phyloP scores from a whole-genome alignment of 2,797 vertebrate genomes.

The Sparus aurata region DNA sequence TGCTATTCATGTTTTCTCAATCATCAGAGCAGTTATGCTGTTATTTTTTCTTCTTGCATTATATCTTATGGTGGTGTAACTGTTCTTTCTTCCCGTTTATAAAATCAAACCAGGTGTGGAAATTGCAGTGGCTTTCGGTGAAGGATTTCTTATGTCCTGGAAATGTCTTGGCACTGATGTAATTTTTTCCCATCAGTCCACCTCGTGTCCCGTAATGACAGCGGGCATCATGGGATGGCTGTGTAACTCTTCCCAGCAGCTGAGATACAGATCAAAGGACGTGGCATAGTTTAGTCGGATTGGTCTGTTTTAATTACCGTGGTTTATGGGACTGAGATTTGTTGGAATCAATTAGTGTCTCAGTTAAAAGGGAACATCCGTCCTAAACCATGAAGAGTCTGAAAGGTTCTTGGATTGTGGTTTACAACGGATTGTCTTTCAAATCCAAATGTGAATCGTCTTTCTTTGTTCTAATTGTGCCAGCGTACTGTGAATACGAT shows the following conservation, averaged over 20 bases:
- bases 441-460: not conserved
- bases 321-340: slow-evolving; percentile 12
- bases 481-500: accelerated
- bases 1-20: not conserved
- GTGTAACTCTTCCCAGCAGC: slow-evolving; percentile 22
- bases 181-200: slow-evolving; percentile 23
- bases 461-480: not conserved
- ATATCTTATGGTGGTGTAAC: not conserved
- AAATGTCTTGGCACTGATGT: slow-evolving; percentile 16
- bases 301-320: slow-evolving; percentile 28
- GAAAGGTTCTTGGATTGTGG: not conserved
- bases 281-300: slow-evolving; percentile 5
- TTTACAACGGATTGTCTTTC: not conserved
- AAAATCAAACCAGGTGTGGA: slow-evolving; percentile 1
- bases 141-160: slow-evolving; percentile 1
- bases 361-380: slow-evolving; percentile 2
- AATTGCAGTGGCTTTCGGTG: slow-evolving; percentile 8
- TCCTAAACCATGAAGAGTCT: not conserved
- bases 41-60: not conserved
- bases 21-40: not conserved
- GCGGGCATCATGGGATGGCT: slow-evolving; percentile 7
- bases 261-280: slow-evolving; percentile 13
- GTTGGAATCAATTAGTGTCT: slow-evolving; percentile 18
- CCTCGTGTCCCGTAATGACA: slow-evolving; percentile 26
- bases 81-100: not conserved